These are phyloP conservation scores for Schizaphis graminum DNA, from an alignment of 2,888 invertebrate genomes.

Conservation along the genomic window DNA sequence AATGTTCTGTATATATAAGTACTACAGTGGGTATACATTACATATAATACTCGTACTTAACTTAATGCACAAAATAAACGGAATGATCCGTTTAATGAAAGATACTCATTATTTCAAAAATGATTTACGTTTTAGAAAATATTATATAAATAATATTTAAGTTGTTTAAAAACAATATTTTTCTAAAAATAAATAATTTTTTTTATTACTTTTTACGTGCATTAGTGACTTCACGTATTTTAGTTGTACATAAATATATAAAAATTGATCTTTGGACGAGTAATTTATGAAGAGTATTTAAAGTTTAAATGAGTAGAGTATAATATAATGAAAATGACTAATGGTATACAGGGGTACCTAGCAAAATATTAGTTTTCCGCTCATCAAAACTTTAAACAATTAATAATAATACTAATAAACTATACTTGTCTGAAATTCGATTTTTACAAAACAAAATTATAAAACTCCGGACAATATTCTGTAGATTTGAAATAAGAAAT, in stretches of 20 bases:
- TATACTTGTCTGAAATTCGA: no score
- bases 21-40: no score
- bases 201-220: not conserved
- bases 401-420: no score
- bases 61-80: not conserved
- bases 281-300: not conserved
- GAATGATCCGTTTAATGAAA: not conserved
- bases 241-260: not conserved
- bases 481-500: no score
- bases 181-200: not conserved
- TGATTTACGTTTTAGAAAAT: not conserved
- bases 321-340: no score
- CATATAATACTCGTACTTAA: no score
- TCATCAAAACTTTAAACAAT: not conserved
- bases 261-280: not conserved
- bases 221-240: not conserved
- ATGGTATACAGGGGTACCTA: no score
- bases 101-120: not conserved
- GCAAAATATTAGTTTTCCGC: not conserved
- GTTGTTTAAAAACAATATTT: not conserved
- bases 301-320: not conserved
- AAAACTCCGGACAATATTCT: no score
- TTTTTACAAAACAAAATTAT: no score
- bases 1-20: not conserved
- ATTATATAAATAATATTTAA: not conserved